Conservation (phyloP, 2,797 vertebrate genomes). For the Sebastolobus altivelis region DNA sequence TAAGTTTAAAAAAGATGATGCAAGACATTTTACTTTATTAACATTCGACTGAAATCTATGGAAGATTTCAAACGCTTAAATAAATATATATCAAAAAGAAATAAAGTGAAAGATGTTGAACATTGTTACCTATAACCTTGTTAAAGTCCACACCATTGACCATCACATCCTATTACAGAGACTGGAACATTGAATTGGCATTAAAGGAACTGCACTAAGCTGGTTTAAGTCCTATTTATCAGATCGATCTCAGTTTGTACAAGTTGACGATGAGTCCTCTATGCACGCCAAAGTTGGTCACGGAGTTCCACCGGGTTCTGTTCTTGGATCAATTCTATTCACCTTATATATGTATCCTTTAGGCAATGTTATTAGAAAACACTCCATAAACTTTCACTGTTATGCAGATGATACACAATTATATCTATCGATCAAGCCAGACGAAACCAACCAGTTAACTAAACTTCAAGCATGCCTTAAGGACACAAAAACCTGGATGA, state of each 20-base stretch:
- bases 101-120: neutral
- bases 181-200: neutral
- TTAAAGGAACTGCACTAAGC: neutral
- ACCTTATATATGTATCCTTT: too few species aligned
- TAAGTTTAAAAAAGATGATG: neutral
- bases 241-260: neutral
- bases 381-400: neutral
- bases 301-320: neutral
- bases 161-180: neutral
- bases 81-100: neutral
- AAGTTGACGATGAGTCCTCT: neutral
- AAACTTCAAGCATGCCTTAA: too few species aligned
- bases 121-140: neutral
- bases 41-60: neutral
- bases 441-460: too few species aligned
- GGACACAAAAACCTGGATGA: too few species aligned
- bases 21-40: neutral
- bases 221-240: neutral
- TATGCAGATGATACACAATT: too few species aligned
- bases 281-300: neutral
- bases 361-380: too few species aligned
- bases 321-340: neutral
- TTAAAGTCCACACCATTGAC: neutral
- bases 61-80: neutral
- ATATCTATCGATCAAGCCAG: too few species aligned